phyloP scores from a whole-genome alignment of 2,797 vertebrate genomes.

The Alcedo atthis region DNA sequence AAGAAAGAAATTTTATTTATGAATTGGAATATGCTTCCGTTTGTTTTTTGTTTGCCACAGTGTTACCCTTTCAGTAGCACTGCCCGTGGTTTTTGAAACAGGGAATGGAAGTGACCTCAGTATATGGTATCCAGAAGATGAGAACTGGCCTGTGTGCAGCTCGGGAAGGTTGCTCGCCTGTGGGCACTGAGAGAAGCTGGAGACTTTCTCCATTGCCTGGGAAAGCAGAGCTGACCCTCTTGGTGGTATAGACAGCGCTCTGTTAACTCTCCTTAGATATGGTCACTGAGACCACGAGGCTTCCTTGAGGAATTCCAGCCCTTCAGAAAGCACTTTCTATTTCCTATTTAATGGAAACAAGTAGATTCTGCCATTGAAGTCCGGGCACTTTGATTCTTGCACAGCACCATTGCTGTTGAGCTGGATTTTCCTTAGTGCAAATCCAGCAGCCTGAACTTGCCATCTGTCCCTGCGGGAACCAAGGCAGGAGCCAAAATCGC shows the following conservation, averaged over 20 bases:
- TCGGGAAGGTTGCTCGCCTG: not conserved
- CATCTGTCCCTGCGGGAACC: rapidly evolving
- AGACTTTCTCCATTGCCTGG: not conserved
- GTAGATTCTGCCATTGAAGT: not conserved
- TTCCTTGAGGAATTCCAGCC: not conserved
- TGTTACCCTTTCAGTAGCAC: not conserved
- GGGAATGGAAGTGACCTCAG: not conserved
- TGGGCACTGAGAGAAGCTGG: not conserved
- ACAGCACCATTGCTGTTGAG: not conserved
- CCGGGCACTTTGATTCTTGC: not conserved
- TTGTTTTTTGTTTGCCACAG: not conserved
- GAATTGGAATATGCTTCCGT: not conserved
- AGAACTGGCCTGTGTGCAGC: not conserved
- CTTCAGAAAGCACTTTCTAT: not conserved
- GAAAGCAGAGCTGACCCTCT: rapidly evolving
- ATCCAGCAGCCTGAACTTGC: not conserved
- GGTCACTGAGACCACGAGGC: not conserved
- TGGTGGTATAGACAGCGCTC: rapidly evolving
- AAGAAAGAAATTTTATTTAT: slow-evolving; percentile 14
- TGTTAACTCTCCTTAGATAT: not conserved
- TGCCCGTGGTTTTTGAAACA: not conserved
- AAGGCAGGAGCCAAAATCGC: not conserved
- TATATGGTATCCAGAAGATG: not conserved
- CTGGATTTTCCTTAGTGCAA: not conserved
- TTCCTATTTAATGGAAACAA: not conserved